These are phyloP conservation scores for Pollenia labialis DNA, from an alignment of 2,888 invertebrate genomes.

Conservation along the genomic window DNA sequence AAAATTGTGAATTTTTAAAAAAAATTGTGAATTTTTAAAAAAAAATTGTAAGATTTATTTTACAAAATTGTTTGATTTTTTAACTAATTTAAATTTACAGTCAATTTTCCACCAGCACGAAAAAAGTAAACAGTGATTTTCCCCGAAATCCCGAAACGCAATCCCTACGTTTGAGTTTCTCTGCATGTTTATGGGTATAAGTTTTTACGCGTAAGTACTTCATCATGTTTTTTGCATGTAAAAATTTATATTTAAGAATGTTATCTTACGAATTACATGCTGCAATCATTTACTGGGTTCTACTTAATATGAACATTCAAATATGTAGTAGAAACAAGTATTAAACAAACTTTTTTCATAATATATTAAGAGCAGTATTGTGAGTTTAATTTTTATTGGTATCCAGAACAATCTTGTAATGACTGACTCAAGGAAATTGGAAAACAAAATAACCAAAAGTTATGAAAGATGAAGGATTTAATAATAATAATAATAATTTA, in stretches of 20 bases:
- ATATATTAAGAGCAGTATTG: slow-evolving; percentile 1
- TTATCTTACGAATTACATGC: slow-evolving; percentile 56
- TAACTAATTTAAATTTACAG: no score
- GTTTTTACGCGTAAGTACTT: background rate
- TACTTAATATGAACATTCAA: background rate
- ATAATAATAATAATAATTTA: background rate
- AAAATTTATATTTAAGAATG: slow-evolving; percentile 32
- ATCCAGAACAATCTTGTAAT: slow-evolving; percentile 27
- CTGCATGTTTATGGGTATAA: background rate
- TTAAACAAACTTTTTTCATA: slow-evolving; percentile 15
- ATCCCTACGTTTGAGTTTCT: background rate
- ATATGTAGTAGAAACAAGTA: background rate
- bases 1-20: no score
- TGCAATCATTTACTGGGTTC: slow-evolving; percentile 26
- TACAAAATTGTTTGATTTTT: no score
- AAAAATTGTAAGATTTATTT: no score
- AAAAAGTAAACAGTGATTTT: no score
- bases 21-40: no score
- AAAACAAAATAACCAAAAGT: background rate
- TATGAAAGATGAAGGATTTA: slow-evolving; percentile 11
- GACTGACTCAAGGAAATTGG: slow-evolving; percentile 1
- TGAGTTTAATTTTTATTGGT: slow-evolving; percentile 22
- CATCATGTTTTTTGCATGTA: slow-evolving; percentile 6
- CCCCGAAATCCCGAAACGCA: no score
- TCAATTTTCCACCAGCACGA: no score